Percentiles rank a stretch among this genome's conserved stretches.
phyloP scores from a whole-genome alignment of 2,113 vertebrate species.

The Zapornia atra region DNA sequence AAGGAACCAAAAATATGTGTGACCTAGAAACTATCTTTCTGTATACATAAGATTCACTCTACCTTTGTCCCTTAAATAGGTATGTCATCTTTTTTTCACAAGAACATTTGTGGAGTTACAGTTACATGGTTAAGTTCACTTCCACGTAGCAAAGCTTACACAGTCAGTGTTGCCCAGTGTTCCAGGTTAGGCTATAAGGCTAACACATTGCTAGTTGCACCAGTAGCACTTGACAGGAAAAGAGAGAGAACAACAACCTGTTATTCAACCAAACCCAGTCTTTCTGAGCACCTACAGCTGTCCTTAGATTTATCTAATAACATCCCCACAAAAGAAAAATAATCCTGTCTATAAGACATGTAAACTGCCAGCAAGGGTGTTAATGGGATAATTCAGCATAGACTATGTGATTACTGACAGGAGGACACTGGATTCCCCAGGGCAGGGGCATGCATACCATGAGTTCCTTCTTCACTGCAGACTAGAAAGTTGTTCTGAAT shows the following conservation, averaged over 20 bases:
- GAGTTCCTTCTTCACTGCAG: background rate
- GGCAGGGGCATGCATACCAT: accelerated
- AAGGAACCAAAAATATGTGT: background rate
- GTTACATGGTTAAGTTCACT: background rate
- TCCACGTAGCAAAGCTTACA: background rate
- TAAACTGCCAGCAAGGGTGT: background rate
- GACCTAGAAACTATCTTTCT: background rate
- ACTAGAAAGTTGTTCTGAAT: background rate
- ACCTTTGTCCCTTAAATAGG: background rate
- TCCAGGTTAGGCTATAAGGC: background rate
- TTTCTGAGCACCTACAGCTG: background rate
- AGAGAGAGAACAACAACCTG: background rate
- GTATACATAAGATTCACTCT: background rate
- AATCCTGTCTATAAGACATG: background rate
- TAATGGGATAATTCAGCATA: background rate
- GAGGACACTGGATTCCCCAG: background rate
- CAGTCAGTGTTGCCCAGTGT: background rate
- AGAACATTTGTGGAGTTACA: background rate
- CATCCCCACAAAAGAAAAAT: background rate
- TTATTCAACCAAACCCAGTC: background rate
- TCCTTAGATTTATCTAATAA: background rate
- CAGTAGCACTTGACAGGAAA: background rate
- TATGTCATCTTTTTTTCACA: background rate
- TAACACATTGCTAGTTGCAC: background rate
- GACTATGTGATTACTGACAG: background rate